phyloP scores from a whole-genome alignment of 2,888 invertebrate species.

The Drosophila siamana region DNA sequence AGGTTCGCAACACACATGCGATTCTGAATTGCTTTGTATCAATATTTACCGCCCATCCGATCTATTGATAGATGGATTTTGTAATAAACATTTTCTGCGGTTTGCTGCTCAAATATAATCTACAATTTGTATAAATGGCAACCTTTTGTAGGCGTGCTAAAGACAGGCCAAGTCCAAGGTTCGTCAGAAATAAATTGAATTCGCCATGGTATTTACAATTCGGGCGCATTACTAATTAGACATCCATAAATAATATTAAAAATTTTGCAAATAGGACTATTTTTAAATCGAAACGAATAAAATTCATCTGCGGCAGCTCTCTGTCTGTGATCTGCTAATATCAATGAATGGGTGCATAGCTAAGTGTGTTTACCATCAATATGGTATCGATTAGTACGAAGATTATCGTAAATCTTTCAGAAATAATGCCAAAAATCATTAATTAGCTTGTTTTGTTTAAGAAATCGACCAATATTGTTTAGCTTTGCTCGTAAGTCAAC shows the following conservation, averaged over 20 bases:
- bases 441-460: background rate
- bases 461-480: background rate
- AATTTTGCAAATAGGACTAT: background rate
- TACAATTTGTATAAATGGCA: constrained; percentile 4
- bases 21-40: constrained; percentile 26
- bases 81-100: constrained; percentile 52
- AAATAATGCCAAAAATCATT: background rate
- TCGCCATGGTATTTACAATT: constrained; percentile 8
- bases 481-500: background rate
- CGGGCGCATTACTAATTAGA: constrained; percentile 1
- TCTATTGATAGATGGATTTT: constrained; percentile 57
- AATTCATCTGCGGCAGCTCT: constrained; percentile 6
- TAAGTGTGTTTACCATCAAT: constrained; percentile 4
- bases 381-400: background rate
- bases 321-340: background rate
- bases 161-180: constrained; percentile 43
- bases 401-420: constrained; percentile 13
- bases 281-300: background rate
- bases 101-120: constrained; percentile 12
- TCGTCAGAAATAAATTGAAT: background rate
- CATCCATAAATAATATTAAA: constrained; percentile 9
- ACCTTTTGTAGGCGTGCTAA: constrained; percentile 7
- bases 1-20: constrained; percentile 27
- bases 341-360: constrained; percentile 4
- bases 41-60: constrained; percentile 35